Base-by-base conservation (phyloP, 2,797 vertebrate species). In the Artibeus jamaicensis region DNA sequence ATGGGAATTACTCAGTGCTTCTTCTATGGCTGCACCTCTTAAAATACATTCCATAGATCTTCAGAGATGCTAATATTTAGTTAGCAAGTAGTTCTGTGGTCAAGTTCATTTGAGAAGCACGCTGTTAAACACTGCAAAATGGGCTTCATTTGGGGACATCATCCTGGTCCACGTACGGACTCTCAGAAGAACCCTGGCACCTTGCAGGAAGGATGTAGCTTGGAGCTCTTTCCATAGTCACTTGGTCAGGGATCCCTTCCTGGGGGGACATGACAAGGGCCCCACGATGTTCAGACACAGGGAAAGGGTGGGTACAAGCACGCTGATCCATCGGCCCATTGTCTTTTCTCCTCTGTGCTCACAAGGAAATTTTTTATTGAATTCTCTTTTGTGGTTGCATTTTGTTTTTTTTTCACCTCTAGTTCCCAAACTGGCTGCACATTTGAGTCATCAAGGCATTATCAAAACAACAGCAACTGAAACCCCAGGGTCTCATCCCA, bases 231-330 rank as follows among this genome's bases (percentile, higher is more conserved):
- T 39, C 39, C 14, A 1, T 24, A 15, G 24, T 67, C 29, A 11
- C 7, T 18, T 74, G 42, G 26, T 9, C 57, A 53, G 10, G 26
- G 32, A 7, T 34, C 26, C 42, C 77, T 22, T 92, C 67, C 0
- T 11, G 1, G 8, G 9, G 11, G 10, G 22, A 0, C 0, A 2
- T 53, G 19, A 83, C n/a, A 37, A 29, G 57, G 44, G 16, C 15
- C 29, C 12, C 50, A 0, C 67, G 34, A 2, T 19, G 9, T 6
- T 46, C 26, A 6, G 39, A 46, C 16, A 18, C 32, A 22, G 9
- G 48, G 79, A 37, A 32, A 14, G 32, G 14, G 9, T 7, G 7
- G 39, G 39, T 42, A 42, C 39, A 42, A 42, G 39, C 39, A 42
- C 39, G 7, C 19, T 19, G 29, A 29, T 19, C 19, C 37, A 10